Percentiles rank a stretch among this genome's conserved stretches.
These are phyloP conservation scores for Stylophora pistillata DNA, from an alignment of 64 coral and sea anemone genomes.

Conservation along the genomic window DNA sequence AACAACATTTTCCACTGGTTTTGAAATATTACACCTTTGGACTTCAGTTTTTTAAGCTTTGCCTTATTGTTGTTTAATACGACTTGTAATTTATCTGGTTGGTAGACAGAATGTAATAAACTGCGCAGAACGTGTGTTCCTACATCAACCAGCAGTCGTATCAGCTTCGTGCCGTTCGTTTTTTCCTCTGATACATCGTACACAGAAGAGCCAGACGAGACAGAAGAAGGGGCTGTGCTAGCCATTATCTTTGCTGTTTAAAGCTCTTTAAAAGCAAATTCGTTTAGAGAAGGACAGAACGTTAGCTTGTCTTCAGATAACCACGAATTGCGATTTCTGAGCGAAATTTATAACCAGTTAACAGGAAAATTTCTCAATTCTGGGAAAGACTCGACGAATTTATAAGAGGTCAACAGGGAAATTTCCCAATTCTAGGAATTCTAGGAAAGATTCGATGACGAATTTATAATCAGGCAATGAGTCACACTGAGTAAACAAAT, in stretches of 20 bases:
- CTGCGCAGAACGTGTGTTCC: constrained; percentile 32
- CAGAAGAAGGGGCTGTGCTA: not conserved
- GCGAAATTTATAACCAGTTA: no score
- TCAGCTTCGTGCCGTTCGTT: constrained; percentile 35
- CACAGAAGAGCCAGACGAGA: not conserved
- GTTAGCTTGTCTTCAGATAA: not conserved
- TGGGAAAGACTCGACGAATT: no score
- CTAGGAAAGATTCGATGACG: no score
- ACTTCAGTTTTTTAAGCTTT: not conserved
- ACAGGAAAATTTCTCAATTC: no score
- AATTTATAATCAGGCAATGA: no score
- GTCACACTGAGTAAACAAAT: no score
- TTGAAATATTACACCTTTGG: constrained; percentile 7
- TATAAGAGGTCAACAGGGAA: not conserved
- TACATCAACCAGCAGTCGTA: constrained; percentile 25
- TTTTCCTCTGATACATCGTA: constrained; percentile 17
- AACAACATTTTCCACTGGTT: constrained; percentile 31
- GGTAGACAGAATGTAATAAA: not conserved
- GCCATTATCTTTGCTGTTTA: not conserved
- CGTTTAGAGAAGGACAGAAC: not conserved
- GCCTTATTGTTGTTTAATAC: not conserved
- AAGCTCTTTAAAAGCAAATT: not conserved
- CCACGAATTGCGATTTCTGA: no score
- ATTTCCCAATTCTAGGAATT: not conserved
- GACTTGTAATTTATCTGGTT: not conserved